phyloP scores from a whole-genome alignment of 2,113 vertebrate genomes.

The Corythaixoides concolor region DNA sequence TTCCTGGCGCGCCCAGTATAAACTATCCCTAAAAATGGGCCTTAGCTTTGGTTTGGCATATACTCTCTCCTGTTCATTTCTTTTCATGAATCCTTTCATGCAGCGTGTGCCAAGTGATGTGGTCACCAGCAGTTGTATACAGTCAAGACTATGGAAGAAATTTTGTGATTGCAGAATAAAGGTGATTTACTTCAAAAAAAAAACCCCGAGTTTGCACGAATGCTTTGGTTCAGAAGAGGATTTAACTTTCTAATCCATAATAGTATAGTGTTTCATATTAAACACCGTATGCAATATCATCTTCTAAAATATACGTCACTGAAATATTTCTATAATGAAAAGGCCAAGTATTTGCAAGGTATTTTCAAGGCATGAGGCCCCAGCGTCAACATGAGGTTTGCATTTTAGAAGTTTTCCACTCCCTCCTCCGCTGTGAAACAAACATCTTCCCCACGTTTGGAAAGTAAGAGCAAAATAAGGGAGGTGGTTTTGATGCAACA shows the following conservation, averaged over 20 bases:
- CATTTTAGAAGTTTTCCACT: conserved; percentile 13
- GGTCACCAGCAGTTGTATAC: background rate
- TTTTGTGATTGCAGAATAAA: background rate
- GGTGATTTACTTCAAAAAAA: background rate
- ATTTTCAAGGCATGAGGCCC: background rate
- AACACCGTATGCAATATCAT: background rate
- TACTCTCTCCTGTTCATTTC: background rate
- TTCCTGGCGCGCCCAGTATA: background rate
- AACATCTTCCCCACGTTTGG: conserved; percentile 6
- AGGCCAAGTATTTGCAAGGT: background rate
- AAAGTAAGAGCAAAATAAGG: conserved; percentile 32
- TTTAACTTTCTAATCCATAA: background rate
- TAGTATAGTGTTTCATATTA: background rate
- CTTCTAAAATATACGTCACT: background rate
- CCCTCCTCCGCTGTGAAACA: conserved; percentile 10
- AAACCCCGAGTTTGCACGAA: background rate
- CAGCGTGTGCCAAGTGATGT: background rate
- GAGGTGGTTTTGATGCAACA: conserved; percentile 55
- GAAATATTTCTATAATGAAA: background rate
- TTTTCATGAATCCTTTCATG: background rate
- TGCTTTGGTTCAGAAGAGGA: background rate
- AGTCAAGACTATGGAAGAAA: background rate
- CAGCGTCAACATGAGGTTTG: background rate
- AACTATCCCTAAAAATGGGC: background rate
- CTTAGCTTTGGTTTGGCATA: background rate